Percentiles rank a stretch among this genome's conserved stretches.
These are phyloP conservation scores for Planococcus citri DNA, from an alignment of 1,140 invertebrate species.

Conservation along the genomic window DNA sequence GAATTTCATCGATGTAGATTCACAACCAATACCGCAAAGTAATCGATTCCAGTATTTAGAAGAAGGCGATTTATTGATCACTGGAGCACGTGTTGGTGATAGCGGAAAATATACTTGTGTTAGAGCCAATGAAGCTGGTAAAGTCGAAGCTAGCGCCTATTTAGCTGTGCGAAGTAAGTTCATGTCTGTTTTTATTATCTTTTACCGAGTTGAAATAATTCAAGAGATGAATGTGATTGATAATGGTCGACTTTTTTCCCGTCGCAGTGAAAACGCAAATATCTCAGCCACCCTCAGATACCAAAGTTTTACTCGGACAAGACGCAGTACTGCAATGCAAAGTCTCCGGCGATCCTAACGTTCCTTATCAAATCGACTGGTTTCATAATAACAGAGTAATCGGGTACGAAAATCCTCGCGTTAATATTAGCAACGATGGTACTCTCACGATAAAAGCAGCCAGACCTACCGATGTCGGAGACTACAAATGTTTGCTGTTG, in stretches of 20 bases:
- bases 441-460: conserved; percentile 68
- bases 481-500: conserved; percentile 65
- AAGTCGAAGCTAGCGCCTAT: conserved; percentile 64
- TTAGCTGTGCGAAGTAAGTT: conserved; percentile 63
- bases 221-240: no score
- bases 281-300: conserved; percentile 78
- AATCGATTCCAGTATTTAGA: conserved; percentile 72
- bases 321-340: conserved; percentile 84
- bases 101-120: conserved; percentile 80
- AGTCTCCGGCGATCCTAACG: conserved; percentile 79
- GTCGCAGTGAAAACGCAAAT: conserved; percentile 82
- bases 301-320: conserved; percentile 73
- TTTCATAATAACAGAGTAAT: conserved; percentile 72
- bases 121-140: conserved; percentile 75
- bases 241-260: no score
- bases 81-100: conserved; percentile 66
- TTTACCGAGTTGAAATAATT: background rate
- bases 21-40: conserved; percentile 40
- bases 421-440: conserved; percentile 59
- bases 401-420: conserved; percentile 40
- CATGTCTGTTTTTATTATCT: background rate
- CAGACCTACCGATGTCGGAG: conserved; percentile 65
- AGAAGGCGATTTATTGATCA: conserved; percentile 71
- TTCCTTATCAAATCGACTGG: conserved; percentile 86
- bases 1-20: conserved; percentile 35